A percentile compares a stretch with the other conserved stretches of the same genome.
These are phyloP conservation scores for Rhabdornis inornatus DNA, from an alignment of 2,113 vertebrate genomes.

Conservation along the genomic window DNA sequence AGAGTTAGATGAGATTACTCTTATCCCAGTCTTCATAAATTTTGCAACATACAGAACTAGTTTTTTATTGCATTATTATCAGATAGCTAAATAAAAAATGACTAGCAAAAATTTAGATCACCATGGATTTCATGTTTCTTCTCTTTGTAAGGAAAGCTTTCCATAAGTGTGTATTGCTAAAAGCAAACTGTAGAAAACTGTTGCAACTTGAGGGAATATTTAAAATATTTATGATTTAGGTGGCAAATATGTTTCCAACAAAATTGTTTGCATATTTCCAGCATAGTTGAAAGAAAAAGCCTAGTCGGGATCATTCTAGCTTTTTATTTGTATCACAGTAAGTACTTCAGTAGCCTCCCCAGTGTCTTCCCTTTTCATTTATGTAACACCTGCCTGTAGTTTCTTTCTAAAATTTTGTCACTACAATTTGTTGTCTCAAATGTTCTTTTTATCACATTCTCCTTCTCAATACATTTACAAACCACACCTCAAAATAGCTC, in stretches of 20 bases:
- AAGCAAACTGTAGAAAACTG: background rate
- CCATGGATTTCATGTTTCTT: background rate
- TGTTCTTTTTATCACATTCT: background rate
- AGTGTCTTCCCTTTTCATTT: background rate
- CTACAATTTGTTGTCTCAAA: background rate
- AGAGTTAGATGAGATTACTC: background rate
- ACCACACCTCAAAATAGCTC: background rate
- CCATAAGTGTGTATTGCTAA: fast-evolving
- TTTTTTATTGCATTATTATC: background rate
- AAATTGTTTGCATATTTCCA: background rate
- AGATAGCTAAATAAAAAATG: background rate
- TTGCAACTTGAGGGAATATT: background rate
- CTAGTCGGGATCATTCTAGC: background rate
- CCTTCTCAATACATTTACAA: background rate
- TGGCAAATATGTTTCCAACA: background rate
- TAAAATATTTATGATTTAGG: background rate
- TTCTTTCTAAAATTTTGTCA: background rate
- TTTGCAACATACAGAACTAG: background rate
- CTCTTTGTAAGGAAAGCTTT: background rate
- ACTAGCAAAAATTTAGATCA: background rate
- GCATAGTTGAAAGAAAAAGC: background rate
- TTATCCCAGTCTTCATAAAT: background rate
- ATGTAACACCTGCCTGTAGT: background rate
- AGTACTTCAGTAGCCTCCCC: background rate
- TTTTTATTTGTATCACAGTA: background rate